Conservation (phyloP, 2,113 vertebrate genomes). For the Dicrurus megarhynchus region DNA sequence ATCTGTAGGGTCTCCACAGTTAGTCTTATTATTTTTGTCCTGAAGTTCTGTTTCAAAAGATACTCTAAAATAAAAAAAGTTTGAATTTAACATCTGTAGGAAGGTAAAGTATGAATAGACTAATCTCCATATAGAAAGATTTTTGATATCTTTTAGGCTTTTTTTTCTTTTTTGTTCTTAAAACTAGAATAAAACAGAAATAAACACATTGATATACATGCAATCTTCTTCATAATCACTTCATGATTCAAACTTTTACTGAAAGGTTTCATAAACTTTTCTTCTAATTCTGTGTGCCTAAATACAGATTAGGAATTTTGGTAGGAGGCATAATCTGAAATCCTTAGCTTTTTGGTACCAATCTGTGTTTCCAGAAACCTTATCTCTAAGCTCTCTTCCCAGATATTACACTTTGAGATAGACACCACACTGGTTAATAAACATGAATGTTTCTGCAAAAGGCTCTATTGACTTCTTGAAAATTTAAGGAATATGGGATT, state of each 20-base stretch:
- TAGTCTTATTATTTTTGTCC: neutral
- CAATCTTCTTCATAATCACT: neutral
- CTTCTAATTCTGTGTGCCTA: neutral
- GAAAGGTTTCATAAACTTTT: neutral
- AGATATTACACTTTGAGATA: neutral
- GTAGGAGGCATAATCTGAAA: neutral
- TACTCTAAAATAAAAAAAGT: neutral
- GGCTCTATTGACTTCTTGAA: neutral
- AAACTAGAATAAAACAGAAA: neutral
- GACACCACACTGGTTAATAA: neutral
- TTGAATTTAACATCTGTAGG: neutral
- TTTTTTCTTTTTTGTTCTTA: neutral
- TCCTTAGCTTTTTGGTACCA: neutral
- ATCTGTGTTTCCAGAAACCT: neutral
- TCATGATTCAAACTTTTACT: neutral
- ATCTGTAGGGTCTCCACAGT: neutral
- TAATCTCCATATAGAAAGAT: fast-evolving
- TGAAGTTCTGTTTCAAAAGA: neutral
- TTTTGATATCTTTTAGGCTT: neutral
- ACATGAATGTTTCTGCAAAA: neutral
- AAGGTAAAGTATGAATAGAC: neutral
- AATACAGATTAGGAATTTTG: neutral
- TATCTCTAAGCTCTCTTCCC: neutral
- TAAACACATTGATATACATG: neutral
- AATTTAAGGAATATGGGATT: neutral